A percentile compares a stretch with the other conserved stretches of the same genome.
Evolutionary conservation across 2,888 invertebrate species (phyloP).

Genomic region (Busseola fusca): DNA sequence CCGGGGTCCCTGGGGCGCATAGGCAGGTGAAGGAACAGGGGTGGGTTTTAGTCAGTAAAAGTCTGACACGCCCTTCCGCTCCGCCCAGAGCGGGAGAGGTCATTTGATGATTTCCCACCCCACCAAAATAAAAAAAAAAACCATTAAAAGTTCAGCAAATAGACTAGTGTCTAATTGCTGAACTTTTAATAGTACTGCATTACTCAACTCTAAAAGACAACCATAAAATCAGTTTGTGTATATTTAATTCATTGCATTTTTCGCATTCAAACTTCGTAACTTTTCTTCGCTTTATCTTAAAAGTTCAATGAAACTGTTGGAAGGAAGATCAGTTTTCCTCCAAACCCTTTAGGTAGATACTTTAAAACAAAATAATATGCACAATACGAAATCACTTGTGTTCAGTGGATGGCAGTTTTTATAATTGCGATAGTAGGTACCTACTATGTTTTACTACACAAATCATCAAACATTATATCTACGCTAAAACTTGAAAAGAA

Average conservation of each 20-base stretch:
- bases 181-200: no score
- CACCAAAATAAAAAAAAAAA: no score
- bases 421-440: conserved; percentile 24
- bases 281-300: conserved; percentile 31
- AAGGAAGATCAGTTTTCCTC: conserved; percentile 20
- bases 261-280: conserved; percentile 33
- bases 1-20: no score
- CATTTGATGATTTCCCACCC: no score
- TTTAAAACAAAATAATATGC: conserved; percentile 2
- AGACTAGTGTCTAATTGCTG: no score
- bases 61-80: no score
- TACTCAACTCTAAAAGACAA: conserved; percentile 20
- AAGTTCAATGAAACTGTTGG: conserved; percentile 18
- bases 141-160: conserved; percentile 22
- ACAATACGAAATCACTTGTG: conserved; percentile 14
- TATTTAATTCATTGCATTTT: conserved; percentile 47
- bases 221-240: conserved; percentile 31
- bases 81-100: no score
- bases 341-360: background rate
- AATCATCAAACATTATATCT: conserved; percentile 41
- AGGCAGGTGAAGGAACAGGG: no score
- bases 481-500: conserved; percentile 52
- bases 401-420: conserved; percentile 18
- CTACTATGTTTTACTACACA: conserved; percentile 37
- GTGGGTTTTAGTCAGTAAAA: no score